phyloP scores from a whole-genome alignment of 2,888 invertebrate genomes.

The Beris morrisii region DNA sequence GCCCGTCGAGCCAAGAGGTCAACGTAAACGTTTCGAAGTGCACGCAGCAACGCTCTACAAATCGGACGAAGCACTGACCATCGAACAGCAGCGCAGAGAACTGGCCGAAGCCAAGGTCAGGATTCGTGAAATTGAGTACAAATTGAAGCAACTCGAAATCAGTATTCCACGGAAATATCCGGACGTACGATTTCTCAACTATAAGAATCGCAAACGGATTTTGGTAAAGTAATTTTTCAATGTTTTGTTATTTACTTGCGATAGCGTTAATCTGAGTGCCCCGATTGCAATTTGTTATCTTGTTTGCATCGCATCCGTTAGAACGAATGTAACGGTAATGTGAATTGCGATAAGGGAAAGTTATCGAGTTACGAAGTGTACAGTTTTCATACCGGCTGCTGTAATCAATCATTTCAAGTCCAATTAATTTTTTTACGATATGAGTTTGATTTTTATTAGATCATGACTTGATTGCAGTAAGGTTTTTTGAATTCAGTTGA shows the following conservation, averaged over 20 bases:
- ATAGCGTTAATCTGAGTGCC: not conserved
- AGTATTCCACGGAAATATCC: constrained; percentile 83
- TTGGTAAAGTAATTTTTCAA: constrained; percentile 63
- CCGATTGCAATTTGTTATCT: not conserved
- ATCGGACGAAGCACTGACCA: not conserved
- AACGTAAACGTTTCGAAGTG: constrained; percentile 32
- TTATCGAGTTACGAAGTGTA: too few species aligned
- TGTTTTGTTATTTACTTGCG: not conserved
- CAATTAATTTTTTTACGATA: too few species aligned
- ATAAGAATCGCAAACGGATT: constrained; percentile 89
- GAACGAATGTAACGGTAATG: not conserved
- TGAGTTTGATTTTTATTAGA: too few species aligned
- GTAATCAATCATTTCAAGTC: too few species aligned
- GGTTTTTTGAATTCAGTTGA: too few species aligned
- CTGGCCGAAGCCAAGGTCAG: constrained; percentile 66
- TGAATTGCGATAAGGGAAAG: not conserved
- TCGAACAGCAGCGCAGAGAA: constrained; percentile 48
- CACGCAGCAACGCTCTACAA: constrained; percentile 41
- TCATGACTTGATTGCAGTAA: too few species aligned
- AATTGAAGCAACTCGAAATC: constrained; percentile 70
- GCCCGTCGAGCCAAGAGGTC: constrained; percentile 1
- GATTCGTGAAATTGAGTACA: constrained; percentile 70
- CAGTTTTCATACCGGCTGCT: too few species aligned
- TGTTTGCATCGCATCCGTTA: too few species aligned
- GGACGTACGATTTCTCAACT: constrained; percentile 88